A percentile compares a stretch with the other conserved stretches of the same genome.
phyloP scores from a whole-genome alignment of 2,888 invertebrate genomes.

The Tethea ocularis region DNA sequence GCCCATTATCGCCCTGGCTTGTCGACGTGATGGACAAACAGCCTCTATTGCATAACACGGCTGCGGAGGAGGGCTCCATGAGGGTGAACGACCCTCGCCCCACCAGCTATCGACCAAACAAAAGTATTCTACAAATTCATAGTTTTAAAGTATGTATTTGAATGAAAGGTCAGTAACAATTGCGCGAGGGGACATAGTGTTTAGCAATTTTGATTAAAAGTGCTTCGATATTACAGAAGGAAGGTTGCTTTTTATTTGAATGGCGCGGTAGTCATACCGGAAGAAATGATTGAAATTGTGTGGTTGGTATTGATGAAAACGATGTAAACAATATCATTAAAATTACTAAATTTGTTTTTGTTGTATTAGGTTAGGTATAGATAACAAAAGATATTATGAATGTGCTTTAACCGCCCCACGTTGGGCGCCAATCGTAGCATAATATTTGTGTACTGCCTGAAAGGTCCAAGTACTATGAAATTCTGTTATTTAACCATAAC shows the following conservation, averaged over 20 bases:
- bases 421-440: constrained; percentile 19
- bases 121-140: constrained; percentile 20
- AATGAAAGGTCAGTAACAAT: constrained; percentile 16
- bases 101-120: constrained; percentile 18
- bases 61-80: constrained; percentile 25
- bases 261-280: not conserved
- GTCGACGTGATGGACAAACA: constrained; percentile 47
- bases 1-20: constrained; percentile 35
- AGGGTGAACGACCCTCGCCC: constrained; percentile 61
- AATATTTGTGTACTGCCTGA: not conserved
- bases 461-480: not conserved
- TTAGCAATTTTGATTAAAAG: not conserved
- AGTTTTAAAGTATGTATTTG: constrained; percentile 16
- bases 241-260: not conserved
- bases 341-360: too few species aligned
- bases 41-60: constrained; percentile 52
- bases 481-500: not conserved
- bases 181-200: constrained; percentile 5
- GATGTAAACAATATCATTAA: not conserved
- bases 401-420: constrained; percentile 9
- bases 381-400: too few species aligned
- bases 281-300: not conserved
- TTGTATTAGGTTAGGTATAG: too few species aligned
- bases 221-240: not conserved
- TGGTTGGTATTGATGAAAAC: not conserved